Evolutionary conservation across 2,113 vertebrate species (phyloP).

Genomic region (Oreochromis aureus): DNA sequence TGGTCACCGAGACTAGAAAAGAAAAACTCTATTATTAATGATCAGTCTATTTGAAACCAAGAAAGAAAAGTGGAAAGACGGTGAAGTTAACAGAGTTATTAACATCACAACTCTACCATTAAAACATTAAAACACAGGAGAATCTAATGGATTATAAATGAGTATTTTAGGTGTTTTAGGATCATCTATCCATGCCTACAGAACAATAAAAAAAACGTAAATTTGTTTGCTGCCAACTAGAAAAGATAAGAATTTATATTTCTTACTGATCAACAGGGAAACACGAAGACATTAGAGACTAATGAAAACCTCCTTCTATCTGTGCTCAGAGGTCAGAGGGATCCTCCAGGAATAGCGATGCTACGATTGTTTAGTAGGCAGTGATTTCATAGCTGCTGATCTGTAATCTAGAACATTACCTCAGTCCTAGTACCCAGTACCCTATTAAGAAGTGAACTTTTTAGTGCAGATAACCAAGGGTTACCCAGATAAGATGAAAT

Average conservation of each 20-base stretch:
- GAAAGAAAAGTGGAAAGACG: not conserved
- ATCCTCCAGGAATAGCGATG: not conserved
- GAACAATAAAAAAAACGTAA: fast-evolving
- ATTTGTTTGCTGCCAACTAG: not conserved
- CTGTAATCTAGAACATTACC: not conserved
- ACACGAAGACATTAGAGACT: not conserved
- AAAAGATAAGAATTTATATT: not conserved
- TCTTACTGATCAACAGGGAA: not conserved
- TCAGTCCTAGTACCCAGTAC: not conserved
- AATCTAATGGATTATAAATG: not conserved
- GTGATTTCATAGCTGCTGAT: not conserved
- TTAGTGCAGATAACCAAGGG: not conserved
- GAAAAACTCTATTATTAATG: not conserved
- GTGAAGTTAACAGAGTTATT: not conserved
- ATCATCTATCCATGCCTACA: not conserved
- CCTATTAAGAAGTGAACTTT: not conserved
- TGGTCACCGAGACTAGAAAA: not conserved
- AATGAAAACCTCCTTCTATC: not conserved
- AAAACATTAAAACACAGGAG: not conserved
- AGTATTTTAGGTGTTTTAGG: not conserved
- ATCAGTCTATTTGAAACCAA: not conserved
- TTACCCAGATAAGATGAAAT: not conserved
- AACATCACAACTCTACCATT: not conserved
- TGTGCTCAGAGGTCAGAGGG: not conserved
- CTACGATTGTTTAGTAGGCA: not conserved